These are phyloP conservation scores for Ceyx cyanopectus DNA, from an alignment of 2,113 vertebrate species.

Conservation along the genomic window DNA sequence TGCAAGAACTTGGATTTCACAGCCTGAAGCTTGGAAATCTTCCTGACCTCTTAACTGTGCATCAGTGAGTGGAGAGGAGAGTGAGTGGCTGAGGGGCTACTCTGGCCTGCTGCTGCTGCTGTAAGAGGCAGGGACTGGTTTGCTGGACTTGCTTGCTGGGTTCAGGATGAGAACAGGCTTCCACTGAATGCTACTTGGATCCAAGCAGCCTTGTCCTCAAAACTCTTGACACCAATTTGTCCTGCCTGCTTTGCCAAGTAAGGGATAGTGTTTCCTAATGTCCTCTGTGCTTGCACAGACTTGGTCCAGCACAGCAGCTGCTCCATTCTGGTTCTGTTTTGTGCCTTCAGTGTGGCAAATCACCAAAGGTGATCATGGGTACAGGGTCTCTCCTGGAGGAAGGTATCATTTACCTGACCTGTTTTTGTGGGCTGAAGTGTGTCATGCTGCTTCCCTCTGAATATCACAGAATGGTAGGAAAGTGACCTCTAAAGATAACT, in stretches of 20 bases:
- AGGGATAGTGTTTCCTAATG: not conserved
- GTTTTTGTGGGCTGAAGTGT: not conserved
- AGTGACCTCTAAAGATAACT: too few relatives aligned
- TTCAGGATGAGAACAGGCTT: not conserved
- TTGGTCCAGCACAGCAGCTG: not conserved
- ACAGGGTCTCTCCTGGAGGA: not conserved
- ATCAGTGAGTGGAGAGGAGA: not conserved
- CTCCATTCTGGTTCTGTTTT: not conserved
- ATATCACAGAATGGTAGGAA: not conserved
- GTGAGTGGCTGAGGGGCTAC: not conserved
- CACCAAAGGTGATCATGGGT: not conserved
- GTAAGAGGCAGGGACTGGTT: not conserved
- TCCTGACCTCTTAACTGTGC: not conserved
- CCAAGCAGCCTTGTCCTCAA: not conserved
- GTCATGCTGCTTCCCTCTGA: not conserved
- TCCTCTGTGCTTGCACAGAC: not conserved
- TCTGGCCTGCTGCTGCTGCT: not conserved
- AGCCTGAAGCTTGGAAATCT: not conserved
- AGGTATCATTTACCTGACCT: not conserved
- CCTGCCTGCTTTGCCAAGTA: not conserved
- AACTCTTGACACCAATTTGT: not conserved
- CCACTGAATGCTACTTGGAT: not conserved
- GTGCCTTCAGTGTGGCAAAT: not conserved
- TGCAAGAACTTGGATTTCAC: not conserved
- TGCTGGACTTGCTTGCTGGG: not conserved